Evolutionary conservation across 1,140 invertebrate genomes (phyloP).

Genomic region (Brachionus koreanus): DNA sequence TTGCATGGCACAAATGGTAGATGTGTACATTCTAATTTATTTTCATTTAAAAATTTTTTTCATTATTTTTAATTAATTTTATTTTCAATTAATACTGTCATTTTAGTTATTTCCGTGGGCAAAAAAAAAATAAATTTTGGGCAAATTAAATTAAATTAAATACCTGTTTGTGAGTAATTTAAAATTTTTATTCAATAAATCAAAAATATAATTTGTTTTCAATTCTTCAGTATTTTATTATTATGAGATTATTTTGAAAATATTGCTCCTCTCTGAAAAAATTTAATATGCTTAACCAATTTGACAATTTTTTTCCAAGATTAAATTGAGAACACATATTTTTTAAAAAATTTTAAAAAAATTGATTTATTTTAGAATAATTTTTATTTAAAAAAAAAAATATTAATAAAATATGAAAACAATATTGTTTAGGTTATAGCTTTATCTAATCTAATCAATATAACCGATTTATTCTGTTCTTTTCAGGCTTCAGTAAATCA

Average conservation of each 20-base stretch:
- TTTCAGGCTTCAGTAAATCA: not conserved
- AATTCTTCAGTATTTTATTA: not conserved
- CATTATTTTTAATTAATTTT: not conserved
- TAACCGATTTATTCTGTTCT: not conserved
- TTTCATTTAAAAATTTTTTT: not conserved
- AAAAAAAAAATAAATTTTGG: not conserved
- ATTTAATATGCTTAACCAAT: no score
- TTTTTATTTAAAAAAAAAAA: not conserved
- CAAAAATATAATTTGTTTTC: not conserved
- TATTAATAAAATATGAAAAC: slow-evolving; percentile 6
- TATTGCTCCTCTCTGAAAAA: no score
- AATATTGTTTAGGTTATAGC: not conserved
- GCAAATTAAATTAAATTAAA: not conserved
- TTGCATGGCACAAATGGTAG: not conserved
- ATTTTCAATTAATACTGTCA: not conserved
- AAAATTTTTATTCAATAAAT: not conserved
- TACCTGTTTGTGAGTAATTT: not conserved
- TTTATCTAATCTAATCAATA: not conserved
- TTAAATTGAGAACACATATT: not conserved
- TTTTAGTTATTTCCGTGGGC: not conserved
- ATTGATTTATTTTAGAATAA: not conserved
- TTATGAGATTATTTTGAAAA: no score
- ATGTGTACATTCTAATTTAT: not conserved
- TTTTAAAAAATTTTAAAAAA: not conserved
- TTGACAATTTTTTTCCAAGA: no score